These are phyloP conservation scores for Aphelenchoides avenae DNA, from an alignment of 1,140 invertebrate genomes.

Conservation along the genomic window DNA sequence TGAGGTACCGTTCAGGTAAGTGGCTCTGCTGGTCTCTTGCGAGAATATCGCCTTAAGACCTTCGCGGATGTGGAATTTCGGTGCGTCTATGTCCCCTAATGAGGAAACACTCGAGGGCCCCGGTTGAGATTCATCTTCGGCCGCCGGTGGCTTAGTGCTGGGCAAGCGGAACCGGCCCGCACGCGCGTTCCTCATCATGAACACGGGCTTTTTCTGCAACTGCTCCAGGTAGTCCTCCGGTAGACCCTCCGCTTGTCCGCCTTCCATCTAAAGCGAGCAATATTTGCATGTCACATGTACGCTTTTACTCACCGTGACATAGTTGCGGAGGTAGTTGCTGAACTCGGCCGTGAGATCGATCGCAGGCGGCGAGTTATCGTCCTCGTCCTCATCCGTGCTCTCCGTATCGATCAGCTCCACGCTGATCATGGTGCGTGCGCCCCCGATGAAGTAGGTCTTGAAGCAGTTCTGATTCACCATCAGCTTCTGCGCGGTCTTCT, in stretches of 20 bases:
- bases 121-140: no score
- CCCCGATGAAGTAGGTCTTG: slow-evolving; percentile 30
- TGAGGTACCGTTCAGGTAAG: slow-evolving; percentile 5
- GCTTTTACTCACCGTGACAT: slow-evolving; percentile 9
- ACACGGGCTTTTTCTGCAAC: no score
- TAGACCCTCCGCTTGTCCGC: no score
- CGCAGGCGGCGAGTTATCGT: slow-evolving; percentile 14
- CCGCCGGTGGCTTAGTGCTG: no score
- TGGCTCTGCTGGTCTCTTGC: no score
- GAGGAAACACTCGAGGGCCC: no score
- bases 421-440: slow-evolving; percentile 20
- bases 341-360: slow-evolving; percentile 15
- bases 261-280: slow-evolving; percentile 3
- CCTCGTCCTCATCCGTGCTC: slow-evolving; percentile 17
- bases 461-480: slow-evolving; percentile 30
- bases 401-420: slow-evolving; percentile 32
- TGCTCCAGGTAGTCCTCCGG: neutral
- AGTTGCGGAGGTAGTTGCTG: slow-evolving; percentile 23
- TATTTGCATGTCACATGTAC: no score
- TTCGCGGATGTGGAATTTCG: no score
- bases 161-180: no score
- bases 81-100: no score
- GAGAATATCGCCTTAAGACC: no score
- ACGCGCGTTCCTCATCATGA: no score
- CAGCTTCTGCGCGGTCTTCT: slow-evolving; percentile 17